Evolutionary conservation across 2,888 invertebrate species (phyloP).

Genomic region (Caenorhabditis panamensis): DNA sequence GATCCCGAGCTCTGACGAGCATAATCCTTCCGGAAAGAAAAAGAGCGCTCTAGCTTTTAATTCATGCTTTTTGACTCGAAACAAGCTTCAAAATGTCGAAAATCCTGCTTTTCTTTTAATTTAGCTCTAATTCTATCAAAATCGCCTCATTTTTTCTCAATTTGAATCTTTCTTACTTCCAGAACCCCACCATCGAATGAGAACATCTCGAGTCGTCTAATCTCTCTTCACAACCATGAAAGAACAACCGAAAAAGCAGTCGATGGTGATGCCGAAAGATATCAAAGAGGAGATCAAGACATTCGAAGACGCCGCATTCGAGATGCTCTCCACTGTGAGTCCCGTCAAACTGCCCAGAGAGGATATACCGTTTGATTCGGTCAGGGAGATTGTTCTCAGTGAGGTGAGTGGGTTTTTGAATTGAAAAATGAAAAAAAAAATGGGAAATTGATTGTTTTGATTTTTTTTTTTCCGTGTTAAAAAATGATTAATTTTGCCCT

Average conservation of each 20-base stretch:
- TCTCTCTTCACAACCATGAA: background rate
- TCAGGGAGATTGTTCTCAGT: conserved; percentile 49
- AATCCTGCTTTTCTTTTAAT: too few species aligned
- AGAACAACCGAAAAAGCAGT: conserved; percentile 21
- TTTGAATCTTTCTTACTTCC: too few species aligned
- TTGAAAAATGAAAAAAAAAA: too few species aligned
- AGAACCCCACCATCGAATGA: conserved; percentile 10
- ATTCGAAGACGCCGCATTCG: conserved; percentile 55
- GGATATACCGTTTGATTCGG: conserved; percentile 58
- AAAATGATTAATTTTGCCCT: too few species aligned
- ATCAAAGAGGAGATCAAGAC: conserved; percentile 23
- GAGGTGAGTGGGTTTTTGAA: conserved; percentile 25
- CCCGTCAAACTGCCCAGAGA: conserved; percentile 48
- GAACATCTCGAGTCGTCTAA: background rate
- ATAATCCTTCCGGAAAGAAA: too few species aligned
- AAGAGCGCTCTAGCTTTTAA: too few species aligned
- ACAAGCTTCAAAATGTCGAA: too few species aligned
- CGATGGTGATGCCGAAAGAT: background rate
- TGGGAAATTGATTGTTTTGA: too few species aligned
- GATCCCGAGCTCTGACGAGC: too few species aligned
- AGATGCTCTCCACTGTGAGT: conserved; percentile 52
- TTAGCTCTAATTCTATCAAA: too few species aligned
- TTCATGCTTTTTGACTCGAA: too few species aligned
- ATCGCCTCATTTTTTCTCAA: background rate
- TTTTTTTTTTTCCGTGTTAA: too few species aligned